These are phyloP conservation scores for Telmatochromis brichardi DNA, from an alignment of 2,113 vertebrate genomes.

Conservation along the genomic window DNA sequence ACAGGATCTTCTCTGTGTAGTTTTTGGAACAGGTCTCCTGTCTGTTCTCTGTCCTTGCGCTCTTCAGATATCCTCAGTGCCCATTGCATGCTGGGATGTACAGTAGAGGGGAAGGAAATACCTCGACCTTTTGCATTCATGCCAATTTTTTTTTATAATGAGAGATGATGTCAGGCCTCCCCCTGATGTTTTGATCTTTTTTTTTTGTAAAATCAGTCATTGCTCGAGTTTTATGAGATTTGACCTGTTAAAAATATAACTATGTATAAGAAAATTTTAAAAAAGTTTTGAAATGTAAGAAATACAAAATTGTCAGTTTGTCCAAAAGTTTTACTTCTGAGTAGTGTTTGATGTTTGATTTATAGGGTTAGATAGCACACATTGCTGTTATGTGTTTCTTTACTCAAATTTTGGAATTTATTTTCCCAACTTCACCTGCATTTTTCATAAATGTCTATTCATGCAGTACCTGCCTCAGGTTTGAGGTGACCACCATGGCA, in stretches of 20 bases:
- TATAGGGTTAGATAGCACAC: background rate
- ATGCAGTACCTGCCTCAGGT: slow-evolving; percentile 50
- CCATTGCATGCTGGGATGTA: slow-evolving; percentile 54
- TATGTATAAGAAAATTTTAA: accelerated
- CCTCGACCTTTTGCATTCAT: background rate
- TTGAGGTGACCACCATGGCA: slow-evolving; percentile 32
- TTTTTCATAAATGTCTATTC: slow-evolving; percentile 56
- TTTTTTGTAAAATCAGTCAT: background rate
- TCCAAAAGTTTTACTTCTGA: background rate
- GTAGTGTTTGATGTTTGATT: too few species aligned
- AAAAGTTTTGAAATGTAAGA: background rate
- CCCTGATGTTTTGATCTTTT: background rate
- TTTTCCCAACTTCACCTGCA: slow-evolving; percentile 12
- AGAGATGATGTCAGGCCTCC: background rate
- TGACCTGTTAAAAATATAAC: background rate
- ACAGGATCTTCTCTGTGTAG: slow-evolving; percentile 64
- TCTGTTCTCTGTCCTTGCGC: slow-evolving; percentile 60
- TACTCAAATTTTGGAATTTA: background rate
- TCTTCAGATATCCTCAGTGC: slow-evolving; percentile 30
- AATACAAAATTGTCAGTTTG: background rate
- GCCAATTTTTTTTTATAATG: background rate
- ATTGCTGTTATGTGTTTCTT: background rate
- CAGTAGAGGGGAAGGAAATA: slow-evolving; percentile 23
- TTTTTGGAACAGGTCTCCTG: slow-evolving; percentile 55
- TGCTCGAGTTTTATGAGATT: background rate